phyloP scores from a whole-genome alignment of 2,113 vertebrate species.

The Nettapus auritus region DNA sequence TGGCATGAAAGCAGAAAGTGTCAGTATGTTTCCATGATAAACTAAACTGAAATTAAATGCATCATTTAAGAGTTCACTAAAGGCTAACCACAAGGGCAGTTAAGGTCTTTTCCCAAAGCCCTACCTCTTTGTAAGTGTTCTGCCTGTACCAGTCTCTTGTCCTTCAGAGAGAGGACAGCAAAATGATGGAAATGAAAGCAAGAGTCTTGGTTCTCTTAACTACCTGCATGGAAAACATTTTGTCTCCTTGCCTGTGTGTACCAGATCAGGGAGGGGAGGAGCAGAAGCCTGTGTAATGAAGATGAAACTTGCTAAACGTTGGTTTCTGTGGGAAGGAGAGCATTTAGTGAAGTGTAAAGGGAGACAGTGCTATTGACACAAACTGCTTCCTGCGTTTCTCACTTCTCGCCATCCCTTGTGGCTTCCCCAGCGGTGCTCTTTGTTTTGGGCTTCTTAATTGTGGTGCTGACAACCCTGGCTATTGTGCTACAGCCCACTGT shows the following conservation, averaged over 20 bases:
- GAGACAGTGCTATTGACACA: neutral
- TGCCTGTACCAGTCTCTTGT: neutral
- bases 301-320: neutral
- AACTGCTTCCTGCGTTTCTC: neutral
- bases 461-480: conserved; percentile 79
- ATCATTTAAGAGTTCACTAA: neutral
- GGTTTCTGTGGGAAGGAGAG: neutral
- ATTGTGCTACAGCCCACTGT: conserved; percentile 80
- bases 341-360: neutral
- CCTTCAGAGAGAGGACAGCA: neutral
- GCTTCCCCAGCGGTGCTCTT: conserved; percentile 74
- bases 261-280: neutral
- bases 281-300: neutral
- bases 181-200: neutral
- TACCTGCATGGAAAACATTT: neutral
- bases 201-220: neutral
- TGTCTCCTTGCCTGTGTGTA: neutral
- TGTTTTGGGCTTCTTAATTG: conserved; percentile 75
- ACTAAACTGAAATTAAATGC: neutral
- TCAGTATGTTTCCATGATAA: neutral
- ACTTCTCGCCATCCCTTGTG: neutral
- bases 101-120: neutral
- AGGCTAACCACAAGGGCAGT: neutral
- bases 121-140: neutral
- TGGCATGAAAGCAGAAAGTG: neutral